These are phyloP conservation scores for Sylvia borin DNA, from an alignment of 2,797 vertebrate species.

Conservation along the genomic window DNA sequence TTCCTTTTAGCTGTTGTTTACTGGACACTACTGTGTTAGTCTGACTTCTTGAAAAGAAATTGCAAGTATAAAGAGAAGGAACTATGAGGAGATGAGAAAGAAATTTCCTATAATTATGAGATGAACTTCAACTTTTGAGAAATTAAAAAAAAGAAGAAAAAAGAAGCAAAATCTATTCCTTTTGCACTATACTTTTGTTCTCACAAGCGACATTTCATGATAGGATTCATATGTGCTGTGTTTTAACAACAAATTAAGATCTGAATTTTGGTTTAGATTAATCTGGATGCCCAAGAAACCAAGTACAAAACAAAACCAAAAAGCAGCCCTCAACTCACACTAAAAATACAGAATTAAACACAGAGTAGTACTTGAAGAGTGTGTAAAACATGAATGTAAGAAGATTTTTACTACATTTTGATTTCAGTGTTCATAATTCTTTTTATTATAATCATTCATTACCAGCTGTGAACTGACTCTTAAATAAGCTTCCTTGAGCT, in stretches of 20 bases:
- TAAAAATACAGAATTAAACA: rapidly evolving
- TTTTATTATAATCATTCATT: background rate
- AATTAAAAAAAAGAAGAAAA: background rate
- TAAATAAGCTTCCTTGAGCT: constrained; percentile 23
- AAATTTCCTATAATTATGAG: background rate
- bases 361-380: background rate
- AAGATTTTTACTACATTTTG: background rate
- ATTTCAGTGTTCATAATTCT: background rate
- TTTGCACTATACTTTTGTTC: background rate
- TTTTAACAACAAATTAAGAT: background rate
- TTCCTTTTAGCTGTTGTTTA: background rate
- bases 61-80: background rate
- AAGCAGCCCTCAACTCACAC: rapidly evolving
- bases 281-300: background rate
- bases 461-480: background rate
- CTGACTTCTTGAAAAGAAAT: background rate
- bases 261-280: background rate
- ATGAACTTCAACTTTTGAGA: background rate
- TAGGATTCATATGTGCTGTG: background rate
- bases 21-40: background rate
- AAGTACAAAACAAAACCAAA: background rate
- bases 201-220: background rate
- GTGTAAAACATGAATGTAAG: background rate
- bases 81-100: background rate
- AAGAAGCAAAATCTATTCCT: background rate